Percentiles rank a stretch among this genome's conserved stretches.
phyloP scores from a whole-genome alignment of 2,888 invertebrate species.

The Plagodis dolabraria region DNA sequence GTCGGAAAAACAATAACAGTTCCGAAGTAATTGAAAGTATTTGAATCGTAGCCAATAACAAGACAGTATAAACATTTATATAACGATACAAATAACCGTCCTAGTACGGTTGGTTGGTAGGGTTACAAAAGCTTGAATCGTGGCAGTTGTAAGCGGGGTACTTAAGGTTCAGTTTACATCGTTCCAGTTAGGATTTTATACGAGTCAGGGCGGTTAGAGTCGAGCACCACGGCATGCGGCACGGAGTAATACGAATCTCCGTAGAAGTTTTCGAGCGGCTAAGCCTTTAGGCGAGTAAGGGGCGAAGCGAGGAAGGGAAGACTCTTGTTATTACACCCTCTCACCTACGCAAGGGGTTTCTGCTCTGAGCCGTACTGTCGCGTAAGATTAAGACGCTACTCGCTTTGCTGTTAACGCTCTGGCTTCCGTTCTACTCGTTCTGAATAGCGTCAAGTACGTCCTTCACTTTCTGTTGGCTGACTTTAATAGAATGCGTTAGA shows the following conservation, averaged over 20 bases:
- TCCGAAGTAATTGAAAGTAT: constrained; percentile 36
- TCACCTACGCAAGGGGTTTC: constrained; percentile 80
- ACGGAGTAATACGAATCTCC: constrained; percentile 73
- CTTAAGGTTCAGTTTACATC: constrained; percentile 65
- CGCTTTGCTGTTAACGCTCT: constrained; percentile 73
- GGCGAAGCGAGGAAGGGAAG: constrained; percentile 55
- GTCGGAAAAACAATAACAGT: constrained; percentile 23
- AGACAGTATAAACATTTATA: constrained; percentile 43
- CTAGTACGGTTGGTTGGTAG: constrained; percentile 28
- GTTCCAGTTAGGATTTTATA: constrained; percentile 67
- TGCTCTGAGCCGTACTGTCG: constrained; percentile 72
- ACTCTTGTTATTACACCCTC: constrained; percentile 82
- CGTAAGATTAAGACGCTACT: constrained; percentile 78
- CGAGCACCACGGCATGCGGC: constrained; percentile 52
- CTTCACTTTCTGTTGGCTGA: constrained; percentile 53
- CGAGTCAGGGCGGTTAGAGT: constrained; percentile 71
- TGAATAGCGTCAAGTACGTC: constrained; percentile 61
- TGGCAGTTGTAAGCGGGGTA: constrained; percentile 52
- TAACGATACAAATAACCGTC: constrained; percentile 49
- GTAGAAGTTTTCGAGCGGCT: constrained; percentile 73
- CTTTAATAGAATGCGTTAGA: constrained; percentile 51
- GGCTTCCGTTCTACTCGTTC: constrained; percentile 63
- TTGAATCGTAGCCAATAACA: constrained; percentile 35
- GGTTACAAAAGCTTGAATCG: constrained; percentile 50
- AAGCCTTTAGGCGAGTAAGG: constrained; percentile 65